phyloP scores from a whole-genome alignment of 2,113 vertebrate species.

The Aix galericulata region DNA sequence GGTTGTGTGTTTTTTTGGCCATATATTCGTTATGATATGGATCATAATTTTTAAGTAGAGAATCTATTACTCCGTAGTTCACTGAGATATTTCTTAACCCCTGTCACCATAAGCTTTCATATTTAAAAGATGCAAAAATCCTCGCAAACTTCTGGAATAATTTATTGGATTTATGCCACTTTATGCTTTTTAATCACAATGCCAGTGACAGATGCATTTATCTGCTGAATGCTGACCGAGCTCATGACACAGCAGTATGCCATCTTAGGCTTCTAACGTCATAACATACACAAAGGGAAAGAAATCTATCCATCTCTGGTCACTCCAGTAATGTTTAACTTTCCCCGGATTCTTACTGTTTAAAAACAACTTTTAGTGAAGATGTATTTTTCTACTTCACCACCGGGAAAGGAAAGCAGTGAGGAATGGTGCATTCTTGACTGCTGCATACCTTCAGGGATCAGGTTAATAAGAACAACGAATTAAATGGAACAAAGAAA shows the following conservation, averaged over 20 bases:
- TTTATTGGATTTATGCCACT: not conserved
- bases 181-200: constrained; percentile 15
- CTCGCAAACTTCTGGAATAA: not conserved
- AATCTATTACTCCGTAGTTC: not conserved
- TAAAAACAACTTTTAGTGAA: constrained; percentile 1
- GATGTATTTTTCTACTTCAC: constrained; percentile 21
- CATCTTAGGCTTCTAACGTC: not conserved
- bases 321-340: not conserved
- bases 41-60: not conserved
- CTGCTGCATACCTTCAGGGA: constrained; percentile 32
- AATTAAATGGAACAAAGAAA: constrained; percentile 55
- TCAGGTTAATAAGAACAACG: constrained; percentile 8
- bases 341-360: not conserved
- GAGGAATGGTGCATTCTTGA: not conserved
- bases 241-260: not conserved
- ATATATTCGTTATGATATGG: not conserved
- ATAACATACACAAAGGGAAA: not conserved
- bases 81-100: not conserved
- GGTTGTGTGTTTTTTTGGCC: not conserved
- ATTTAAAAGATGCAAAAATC: constrained; percentile 1
- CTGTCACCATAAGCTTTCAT: not conserved
- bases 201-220: not conserved
- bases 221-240: not conserved
- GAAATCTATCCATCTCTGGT: not conserved
- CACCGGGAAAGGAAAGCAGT: constrained; percentile 11